Evolutionary conservation across 1,140 invertebrate genomes (phyloP), one percentile per base, ranked within the genome.

Genomic region (Drosophila sp.): DNA sequence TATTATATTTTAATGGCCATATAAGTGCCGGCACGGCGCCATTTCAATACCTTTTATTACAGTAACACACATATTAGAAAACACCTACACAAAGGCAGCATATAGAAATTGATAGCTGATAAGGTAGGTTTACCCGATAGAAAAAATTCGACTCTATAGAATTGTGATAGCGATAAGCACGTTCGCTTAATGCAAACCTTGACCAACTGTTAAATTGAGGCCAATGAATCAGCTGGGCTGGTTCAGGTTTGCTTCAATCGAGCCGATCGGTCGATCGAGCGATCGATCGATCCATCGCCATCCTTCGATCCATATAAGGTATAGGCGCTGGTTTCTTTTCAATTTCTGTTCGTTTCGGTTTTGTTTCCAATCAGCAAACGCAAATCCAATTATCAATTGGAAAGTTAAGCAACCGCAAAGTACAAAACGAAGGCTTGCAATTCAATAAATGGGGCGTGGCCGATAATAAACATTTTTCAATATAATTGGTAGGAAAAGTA

Each of bases 371-470:
- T 50, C 44, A 50, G 23, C 44, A 27, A 50, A 50, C 25, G 44
- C 44, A 50, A 50, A 50, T 50, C 44, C 44, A 50, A 50, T 50
- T 50, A 50, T 50, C 44, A 50, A 50, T 50, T 50, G 44, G 44
- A 50, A 50, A 50, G 44, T 50, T 27, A 50, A 50, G 23, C 23
- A 25, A 50, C 44, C 44, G 44, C 44, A 50, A 17, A 17, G 23
- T 50, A 50, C 23, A n/a, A 25, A 47, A 47, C 23, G 3, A 23
- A 50, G 44, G 44, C 7, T 50, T 25, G 44, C 44, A 50, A 50
- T 50, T 50, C 44, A 50, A 50, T 50, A 50, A 50, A 50, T 50
- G 23, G 44, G 44, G 44, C 44, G 44, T 50, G 44, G 44, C 44
- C 7, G 7, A 17, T 27, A 50, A 50, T 50, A 50, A 50, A 50